Conservation (phyloP, 2,113 vertebrate species). For the Engystomops pustulosus region DNA sequence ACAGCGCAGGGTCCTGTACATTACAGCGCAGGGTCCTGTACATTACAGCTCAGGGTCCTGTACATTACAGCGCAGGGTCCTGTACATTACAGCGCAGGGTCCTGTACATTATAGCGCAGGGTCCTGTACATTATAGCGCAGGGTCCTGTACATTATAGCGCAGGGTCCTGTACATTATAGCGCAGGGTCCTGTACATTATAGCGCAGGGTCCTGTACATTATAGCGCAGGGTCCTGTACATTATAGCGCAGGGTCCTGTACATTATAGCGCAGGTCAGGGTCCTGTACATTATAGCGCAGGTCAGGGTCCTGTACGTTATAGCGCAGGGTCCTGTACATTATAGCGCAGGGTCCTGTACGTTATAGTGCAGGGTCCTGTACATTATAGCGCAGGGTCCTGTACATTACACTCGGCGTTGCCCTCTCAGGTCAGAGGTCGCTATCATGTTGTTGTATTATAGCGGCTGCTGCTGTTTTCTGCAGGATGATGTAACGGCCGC, state of each 20-base stretch:
- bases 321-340: not conserved
- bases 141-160: not conserved
- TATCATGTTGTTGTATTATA: not conserved
- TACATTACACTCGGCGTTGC: not conserved
- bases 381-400: not conserved
- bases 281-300: not conserved
- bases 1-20: no score
- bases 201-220: not conserved
- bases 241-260: not conserved
- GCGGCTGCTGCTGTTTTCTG: not conserved
- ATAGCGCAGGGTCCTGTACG: not conserved
- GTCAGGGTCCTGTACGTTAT: not conserved
- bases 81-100: not conserved
- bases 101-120: not conserved
- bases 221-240: not conserved
- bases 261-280: not conserved
- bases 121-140: not conserved
- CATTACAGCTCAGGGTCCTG: not conserved
- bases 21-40: no score
- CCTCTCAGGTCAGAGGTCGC: not conserved
- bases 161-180: not conserved
- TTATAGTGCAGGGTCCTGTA: not conserved
- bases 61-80: not conserved
- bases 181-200: not conserved
- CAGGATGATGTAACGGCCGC: slow-evolving; percentile 18